Conservation (phyloP, 2,113 vertebrate genomes). For the Nettapus auritus region DNA sequence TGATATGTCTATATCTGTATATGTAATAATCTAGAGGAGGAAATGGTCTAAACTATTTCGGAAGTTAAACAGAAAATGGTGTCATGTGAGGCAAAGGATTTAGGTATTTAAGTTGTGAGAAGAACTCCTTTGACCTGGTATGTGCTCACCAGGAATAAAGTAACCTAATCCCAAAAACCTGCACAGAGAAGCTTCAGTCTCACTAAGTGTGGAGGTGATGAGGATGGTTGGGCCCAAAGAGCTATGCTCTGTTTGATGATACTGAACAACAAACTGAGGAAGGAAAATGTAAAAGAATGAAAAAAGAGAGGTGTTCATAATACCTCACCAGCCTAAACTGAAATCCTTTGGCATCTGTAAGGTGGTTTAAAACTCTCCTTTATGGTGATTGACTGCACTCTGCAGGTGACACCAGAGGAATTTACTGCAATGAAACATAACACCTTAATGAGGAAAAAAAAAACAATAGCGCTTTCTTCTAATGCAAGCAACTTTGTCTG, state of each 20-base stretch:
- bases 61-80: neutral
- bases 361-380: conserved; percentile 21
- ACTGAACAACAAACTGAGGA: fast-evolving
- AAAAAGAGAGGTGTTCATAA: neutral
- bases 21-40: neutral
- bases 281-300: neutral
- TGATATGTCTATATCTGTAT: neutral
- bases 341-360: neutral
- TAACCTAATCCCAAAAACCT: neutral
- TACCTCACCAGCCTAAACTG: neutral
- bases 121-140: neutral
- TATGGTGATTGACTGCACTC: conserved; percentile 44
- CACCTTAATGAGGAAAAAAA: neutral
- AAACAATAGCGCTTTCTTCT: neutral
- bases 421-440: conserved; percentile 1
- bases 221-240: neutral
- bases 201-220: neutral
- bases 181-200: neutral
- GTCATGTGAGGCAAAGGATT: neutral
- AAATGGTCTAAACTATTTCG: neutral
- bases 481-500: conserved; percentile 17
- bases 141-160: neutral
- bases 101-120: neutral
- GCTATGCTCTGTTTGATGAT: neutral
- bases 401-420: neutral